A percentile compares a stretch with the other conserved stretches of the same genome.
These are phyloP conservation scores for Nemotelus nigrinus DNA, from an alignment of 2,888 invertebrate species.

Conservation along the genomic window DNA sequence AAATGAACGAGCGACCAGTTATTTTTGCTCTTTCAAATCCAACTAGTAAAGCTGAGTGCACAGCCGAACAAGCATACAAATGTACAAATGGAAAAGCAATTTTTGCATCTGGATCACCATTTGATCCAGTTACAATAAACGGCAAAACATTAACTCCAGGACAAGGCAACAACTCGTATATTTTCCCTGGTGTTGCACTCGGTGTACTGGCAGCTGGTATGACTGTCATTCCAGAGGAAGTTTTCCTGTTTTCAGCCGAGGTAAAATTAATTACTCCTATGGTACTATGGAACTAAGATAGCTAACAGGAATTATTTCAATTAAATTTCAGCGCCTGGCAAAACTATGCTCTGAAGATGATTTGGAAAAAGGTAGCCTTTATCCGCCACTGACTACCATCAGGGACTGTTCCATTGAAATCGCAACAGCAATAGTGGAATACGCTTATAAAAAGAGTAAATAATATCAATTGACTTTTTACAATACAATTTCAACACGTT, in stretches of 20 bases:
- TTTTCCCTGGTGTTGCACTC: constrained; percentile 95
- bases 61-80: constrained; percentile 96
- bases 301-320: not conserved
- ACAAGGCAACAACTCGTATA: constrained; percentile 98
- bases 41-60: constrained; percentile 97
- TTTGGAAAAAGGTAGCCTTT: constrained; percentile 85
- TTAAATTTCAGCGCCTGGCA: constrained; percentile 74
- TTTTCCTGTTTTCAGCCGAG: constrained; percentile 91
- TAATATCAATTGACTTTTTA: constrained; percentile 41
- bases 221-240: constrained; percentile 88
- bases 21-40: constrained; percentile 99
- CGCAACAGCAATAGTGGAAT: constrained; percentile 81
- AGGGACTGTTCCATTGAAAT: constrained; percentile 88
- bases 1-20: constrained; percentile 84
- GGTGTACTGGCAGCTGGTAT: constrained; percentile 90
- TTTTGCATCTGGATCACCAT: constrained; percentile 98
- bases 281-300: too few relatives aligned
- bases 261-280: constrained; percentile 63
- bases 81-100: constrained; percentile 88
- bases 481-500: not conserved
- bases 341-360: constrained; percentile 83
- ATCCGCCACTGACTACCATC: constrained; percentile 88
- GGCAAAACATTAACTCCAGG: constrained; percentile 88
- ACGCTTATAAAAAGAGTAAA: constrained; percentile 81
- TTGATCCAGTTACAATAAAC: constrained; percentile 82